Evolutionary conservation across 1,140 invertebrate species (phyloP).

Genomic region (Trachelipus rathkii): DNA sequence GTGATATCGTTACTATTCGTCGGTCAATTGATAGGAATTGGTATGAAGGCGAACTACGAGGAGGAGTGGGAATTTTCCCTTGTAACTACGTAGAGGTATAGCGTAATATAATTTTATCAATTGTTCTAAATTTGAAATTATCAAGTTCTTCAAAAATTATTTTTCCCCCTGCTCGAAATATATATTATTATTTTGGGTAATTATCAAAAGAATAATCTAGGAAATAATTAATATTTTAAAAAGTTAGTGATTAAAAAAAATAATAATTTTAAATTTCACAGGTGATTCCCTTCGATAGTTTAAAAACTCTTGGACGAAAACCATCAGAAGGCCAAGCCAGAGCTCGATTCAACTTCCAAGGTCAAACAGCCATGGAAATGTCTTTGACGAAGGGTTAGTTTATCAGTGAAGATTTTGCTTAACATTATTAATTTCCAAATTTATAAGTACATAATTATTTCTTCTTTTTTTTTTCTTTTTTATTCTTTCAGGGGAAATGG

Average conservation of each 20-base stretch:
- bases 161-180: too few species aligned
- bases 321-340: conserved; percentile 72
- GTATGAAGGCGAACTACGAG: conserved; percentile 90
- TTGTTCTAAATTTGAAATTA: too few species aligned
- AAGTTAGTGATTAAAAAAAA: neutral
- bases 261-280: too few species aligned
- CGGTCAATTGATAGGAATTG: conserved; percentile 88
- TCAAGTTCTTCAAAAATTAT: too few species aligned
- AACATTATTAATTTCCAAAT: too few species aligned
- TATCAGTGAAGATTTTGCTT: neutral
- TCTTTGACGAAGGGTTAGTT: conserved; percentile 71
- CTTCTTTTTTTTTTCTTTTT: neutral
- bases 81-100: conserved; percentile 79
- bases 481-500: conserved; percentile 63
- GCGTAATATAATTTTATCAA: neutral
- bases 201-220: neutral
- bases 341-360: conserved; percentile 86
- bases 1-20: conserved; percentile 80
- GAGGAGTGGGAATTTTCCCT: conserved; percentile 81
- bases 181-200: too few species aligned
- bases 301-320: conserved; percentile 37
- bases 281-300: conserved; percentile 69
- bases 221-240: neutral
- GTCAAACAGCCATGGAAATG: conserved; percentile 82
- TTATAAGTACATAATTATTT: too few species aligned